Conservation (phyloP, 1,140 invertebrate species). For the Hyposmocoma kahamanoa region DNA sequence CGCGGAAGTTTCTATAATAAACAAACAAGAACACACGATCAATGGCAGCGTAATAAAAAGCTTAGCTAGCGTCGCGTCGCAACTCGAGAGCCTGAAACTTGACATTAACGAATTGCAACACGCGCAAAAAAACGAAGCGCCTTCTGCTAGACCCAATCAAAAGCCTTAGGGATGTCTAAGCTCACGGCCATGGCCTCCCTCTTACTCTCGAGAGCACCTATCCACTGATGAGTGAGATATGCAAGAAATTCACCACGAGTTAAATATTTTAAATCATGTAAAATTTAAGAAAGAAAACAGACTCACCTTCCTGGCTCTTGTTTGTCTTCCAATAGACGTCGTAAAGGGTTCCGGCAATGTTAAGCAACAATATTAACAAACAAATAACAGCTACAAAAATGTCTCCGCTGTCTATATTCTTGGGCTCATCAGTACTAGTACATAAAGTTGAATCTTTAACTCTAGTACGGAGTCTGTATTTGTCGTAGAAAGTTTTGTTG, state of each 20-base stretch:
- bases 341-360: conserved; percentile 24
- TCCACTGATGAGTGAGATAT: background rate
- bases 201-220: background rate
- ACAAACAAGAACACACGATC: too few relatives aligned
- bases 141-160: too few relatives aligned
- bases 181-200: background rate
- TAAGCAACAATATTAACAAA: conserved; percentile 19
- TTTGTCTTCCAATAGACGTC: conserved; percentile 16
- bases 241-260: background rate
- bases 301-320: conserved; percentile 1
- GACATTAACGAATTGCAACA: too few relatives aligned
- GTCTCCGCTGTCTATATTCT: conserved; percentile 18
- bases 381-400: conserved; percentile 18
- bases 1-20: too few relatives aligned
- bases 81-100: too few relatives aligned
- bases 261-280: background rate
- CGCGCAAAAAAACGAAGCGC: too few relatives aligned
- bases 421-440: conserved; percentile 11
- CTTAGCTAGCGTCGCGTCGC: too few relatives aligned
- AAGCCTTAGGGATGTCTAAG: background rate
- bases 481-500: conserved; percentile 23
- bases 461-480: conserved; percentile 24
- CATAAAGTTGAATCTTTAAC: conserved; percentile 17
- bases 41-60: too few relatives aligned
- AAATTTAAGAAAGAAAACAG: background rate